Evolutionary conservation across 2,113 vertebrate species (phyloP).

Genomic region (Castor canadensis): DNA sequence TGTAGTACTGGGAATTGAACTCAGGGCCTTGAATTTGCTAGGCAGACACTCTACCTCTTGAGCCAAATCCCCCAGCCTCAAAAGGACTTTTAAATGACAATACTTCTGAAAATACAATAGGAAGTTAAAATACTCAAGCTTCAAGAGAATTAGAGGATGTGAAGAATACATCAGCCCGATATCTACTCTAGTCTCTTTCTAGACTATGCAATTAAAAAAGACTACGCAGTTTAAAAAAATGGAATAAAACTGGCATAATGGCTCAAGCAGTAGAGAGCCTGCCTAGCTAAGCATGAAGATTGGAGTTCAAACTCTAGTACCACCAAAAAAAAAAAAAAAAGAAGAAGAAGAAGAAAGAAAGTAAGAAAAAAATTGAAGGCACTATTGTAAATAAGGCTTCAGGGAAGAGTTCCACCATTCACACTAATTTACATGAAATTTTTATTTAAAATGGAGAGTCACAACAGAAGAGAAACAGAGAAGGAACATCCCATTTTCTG

Average conservation of each 20-base stretch:
- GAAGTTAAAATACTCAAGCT: neutral
- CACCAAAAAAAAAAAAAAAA: no score
- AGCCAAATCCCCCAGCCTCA: no score
- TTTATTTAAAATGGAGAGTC: neutral
- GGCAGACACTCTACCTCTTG: no score
- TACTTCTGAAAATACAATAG: neutral
- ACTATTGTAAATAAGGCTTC: neutral
- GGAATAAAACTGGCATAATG: no score
- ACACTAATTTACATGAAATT: neutral
- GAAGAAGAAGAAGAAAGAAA: neutral
- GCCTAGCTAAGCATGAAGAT: no score
- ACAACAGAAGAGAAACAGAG: neutral
- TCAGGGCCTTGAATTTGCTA: no score
- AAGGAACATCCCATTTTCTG: neutral
- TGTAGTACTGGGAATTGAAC: no score
- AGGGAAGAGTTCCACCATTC: neutral
- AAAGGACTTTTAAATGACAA: conserved; percentile 21
- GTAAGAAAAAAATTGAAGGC: neutral
- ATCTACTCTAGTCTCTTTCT: neutral
- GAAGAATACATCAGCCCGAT: neutral
- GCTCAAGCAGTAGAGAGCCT: no score
- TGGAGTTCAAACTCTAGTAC: no score
- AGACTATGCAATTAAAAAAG: no score
- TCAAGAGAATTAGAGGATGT: neutral
- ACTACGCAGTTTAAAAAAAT: no score